Evolutionary conservation across 2,797 vertebrate species (phyloP), one percentile per base, ranked within the genome.

Genomic region (Melanotaenia maccullochi): DNA sequence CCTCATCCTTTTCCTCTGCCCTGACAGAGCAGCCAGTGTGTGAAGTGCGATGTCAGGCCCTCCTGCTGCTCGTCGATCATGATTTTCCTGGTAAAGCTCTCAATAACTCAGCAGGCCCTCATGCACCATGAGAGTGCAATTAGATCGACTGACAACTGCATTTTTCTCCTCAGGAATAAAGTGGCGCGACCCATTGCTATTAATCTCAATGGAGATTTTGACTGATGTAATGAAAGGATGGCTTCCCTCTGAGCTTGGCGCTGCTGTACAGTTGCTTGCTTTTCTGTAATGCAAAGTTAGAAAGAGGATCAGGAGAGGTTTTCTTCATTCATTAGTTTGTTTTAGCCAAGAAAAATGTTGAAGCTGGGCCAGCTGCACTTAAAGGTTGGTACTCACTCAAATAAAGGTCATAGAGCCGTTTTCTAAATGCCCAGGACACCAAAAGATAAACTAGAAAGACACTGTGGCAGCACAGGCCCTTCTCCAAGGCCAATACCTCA

Each of bases 31-130:
- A 81, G 75, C 67, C 69, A 3, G 35, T 30, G 73, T 68, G 76
- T 71, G 65, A 78, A 80, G 75, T 71, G 79, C 64, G 16, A 60
- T 60, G 83, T 89, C 79, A 86, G 85, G 80, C 72, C 78, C 78
- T 81, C 81, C 85, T 36, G 78, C 81, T 76, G 86, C 88, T 90
- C 83, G 82, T 87, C 86, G 68, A 92, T 93, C 89, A 86, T 90
- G 81, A 78, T 85, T 87, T 84, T 68, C 73, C 81, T 80, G 60
- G 64, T 74, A 32, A 60, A 76, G 83, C 79, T 80, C 83, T 91
- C 84, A 74, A 85, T 91, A 89, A 86, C 91, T 89, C 90, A 90
- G 91, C 85, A 9, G 84, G 86, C 69, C 81, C 82, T 88, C 79
- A 75, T 84, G 84, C 87, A 59, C 88, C 85, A 86, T 87, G 78